These are phyloP conservation scores for Hoplodrina blanda DNA, from an alignment of 2,888 invertebrate genomes.

Conservation along the genomic window DNA sequence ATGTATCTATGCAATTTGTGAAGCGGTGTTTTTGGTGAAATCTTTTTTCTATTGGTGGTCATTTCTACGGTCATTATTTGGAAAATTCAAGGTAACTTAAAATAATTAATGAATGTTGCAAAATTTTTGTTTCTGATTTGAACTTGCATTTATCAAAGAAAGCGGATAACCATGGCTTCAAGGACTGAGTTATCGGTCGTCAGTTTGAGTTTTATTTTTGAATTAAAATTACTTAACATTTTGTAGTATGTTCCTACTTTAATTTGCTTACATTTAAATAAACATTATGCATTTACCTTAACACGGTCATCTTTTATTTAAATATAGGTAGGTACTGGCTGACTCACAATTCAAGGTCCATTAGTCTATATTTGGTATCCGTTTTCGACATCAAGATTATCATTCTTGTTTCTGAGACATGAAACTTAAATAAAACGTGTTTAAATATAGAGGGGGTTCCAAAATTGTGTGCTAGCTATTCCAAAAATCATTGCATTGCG, in stretches of 20 bases:
- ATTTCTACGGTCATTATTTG: slow-evolving; percentile 37
- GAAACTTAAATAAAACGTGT: neutral
- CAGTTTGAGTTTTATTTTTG: slow-evolving; percentile 4
- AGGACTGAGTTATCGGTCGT: slow-evolving; percentile 1
- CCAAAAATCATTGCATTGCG: neutral
- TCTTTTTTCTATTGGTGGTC: slow-evolving; percentile 34
- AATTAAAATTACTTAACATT: neutral
- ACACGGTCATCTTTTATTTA: slow-evolving; percentile 50
- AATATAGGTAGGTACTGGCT: slow-evolving; percentile 26
- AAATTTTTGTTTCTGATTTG: neutral
- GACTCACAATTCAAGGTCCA: slow-evolving; percentile 56
- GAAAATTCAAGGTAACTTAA: slow-evolving; percentile 50
- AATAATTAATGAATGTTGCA: slow-evolving; percentile 11
- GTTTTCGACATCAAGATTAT: slow-evolving; percentile 38
- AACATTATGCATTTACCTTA: slow-evolving; percentile 45
- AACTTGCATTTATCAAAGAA: slow-evolving; percentile 6
- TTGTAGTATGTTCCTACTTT: neutral
- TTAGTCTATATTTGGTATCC: slow-evolving; percentile 32
- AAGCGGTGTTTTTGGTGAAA: slow-evolving; percentile 58
- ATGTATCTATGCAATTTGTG: slow-evolving; percentile 61
- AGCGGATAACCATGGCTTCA: slow-evolving; percentile 21
- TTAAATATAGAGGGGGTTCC: neutral
- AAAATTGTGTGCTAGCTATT: neutral
- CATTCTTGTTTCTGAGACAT: slow-evolving; percentile 20
- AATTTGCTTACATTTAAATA: slow-evolving; percentile 32